phyloP scores from a whole-genome alignment of 2,888 invertebrate genomes.

The Synanthedon tipuliformis region DNA sequence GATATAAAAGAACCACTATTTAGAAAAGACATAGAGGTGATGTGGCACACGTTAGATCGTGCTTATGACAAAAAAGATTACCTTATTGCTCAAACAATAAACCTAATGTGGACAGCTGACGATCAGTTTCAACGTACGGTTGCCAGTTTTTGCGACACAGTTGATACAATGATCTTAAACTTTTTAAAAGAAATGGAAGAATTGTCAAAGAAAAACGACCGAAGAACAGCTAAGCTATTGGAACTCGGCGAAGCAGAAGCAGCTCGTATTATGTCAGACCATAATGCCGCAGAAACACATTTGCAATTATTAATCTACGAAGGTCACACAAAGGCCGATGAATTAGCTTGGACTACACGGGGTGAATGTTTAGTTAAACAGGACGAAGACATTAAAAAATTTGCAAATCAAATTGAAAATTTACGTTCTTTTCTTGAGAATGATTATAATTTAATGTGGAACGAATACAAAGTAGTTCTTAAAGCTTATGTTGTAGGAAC shows the following conservation, averaged over 20 bases:
- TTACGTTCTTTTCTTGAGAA: constrained; percentile 48
- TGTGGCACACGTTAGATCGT: constrained; percentile 65
- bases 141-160: constrained; percentile 72
- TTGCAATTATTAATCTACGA: constrained; percentile 48
- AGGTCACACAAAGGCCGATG: constrained; percentile 38
- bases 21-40: constrained; percentile 44
- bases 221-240: constrained; percentile 28
- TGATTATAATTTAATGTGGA: constrained; percentile 45
- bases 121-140: constrained; percentile 74
- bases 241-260: constrained; percentile 32
- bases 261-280: constrained; percentile 28
- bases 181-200: constrained; percentile 43
- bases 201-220: constrained; percentile 36
- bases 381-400: constrained; percentile 50
- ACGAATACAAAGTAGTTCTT: constrained; percentile 49
- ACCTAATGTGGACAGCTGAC: constrained; percentile 72
- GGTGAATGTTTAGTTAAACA: constrained; percentile 55
- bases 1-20: constrained; percentile 55
- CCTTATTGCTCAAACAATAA: constrained; percentile 65
- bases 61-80: constrained; percentile 70
- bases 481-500: constrained; percentile 44
- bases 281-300: constrained; percentile 49
- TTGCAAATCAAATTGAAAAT: constrained; percentile 36
- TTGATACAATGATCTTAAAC: constrained; percentile 71
- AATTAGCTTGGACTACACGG: constrained; percentile 42